Conservation (phyloP, 1,140 invertebrate species). For the Drosophila ananassae region DNA sequence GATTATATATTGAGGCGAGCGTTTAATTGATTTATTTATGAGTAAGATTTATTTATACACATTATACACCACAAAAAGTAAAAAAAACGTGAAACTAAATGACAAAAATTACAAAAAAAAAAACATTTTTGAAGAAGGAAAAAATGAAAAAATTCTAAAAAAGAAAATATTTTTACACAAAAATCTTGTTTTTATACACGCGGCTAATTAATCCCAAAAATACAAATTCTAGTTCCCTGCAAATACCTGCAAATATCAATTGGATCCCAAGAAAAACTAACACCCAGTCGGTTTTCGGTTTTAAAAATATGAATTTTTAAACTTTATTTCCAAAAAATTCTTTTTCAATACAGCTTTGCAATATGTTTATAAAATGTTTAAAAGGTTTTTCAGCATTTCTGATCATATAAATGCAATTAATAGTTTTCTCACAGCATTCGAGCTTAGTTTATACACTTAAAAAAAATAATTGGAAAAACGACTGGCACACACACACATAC, state of each 20-base stretch:
- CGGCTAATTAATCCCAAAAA: constrained; percentile 35
- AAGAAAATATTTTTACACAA: constrained; percentile 72
- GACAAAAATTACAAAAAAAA: constrained; percentile 34
- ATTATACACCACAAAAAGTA: constrained; percentile 58
- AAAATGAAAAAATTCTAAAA: constrained; percentile 26
- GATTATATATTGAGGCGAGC: constrained; percentile 76
- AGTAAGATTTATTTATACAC: constrained; percentile 79
- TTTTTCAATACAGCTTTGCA: background rate
- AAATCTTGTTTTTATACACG: constrained; percentile 66
- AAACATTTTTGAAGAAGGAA: constrained; percentile 10
- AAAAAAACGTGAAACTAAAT: constrained; percentile 33
- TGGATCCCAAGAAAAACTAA: constrained; percentile 9
- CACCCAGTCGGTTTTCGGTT: constrained; percentile 12
- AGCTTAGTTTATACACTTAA: too few relatives aligned
- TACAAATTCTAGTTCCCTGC: constrained; percentile 1
- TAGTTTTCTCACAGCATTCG: too few relatives aligned
- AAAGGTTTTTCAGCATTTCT: background rate
- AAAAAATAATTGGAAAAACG: background rate
- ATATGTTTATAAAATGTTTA: background rate
- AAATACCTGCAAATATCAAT: constrained; percentile 14
- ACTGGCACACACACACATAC: constrained; percentile 6
- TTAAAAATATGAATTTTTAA: background rate
- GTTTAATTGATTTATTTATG: constrained; percentile 80
- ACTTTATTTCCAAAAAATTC: background rate
- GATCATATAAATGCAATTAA: too few relatives aligned